Evolutionary conservation across 2,888 invertebrate species (phyloP), one percentile per base, ranked within the genome.

Genomic region (Drosophila subquinaria): DNA sequence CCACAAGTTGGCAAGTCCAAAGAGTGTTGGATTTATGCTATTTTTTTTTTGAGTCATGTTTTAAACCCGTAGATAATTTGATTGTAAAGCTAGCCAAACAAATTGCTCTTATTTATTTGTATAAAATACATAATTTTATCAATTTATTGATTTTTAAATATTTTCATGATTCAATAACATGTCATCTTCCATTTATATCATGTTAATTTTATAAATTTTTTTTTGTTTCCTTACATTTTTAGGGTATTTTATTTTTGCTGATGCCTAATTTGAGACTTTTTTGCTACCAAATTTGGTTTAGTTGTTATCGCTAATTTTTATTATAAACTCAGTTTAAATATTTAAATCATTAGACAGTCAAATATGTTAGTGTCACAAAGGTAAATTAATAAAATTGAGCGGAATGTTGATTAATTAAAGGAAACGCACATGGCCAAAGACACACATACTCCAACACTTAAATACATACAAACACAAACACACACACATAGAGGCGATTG

Each of bases 331-430:
- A 48, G 59, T 36, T 57, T 56, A 79, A 74, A 88, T 79, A 79
- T 88, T 88, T 82, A 85, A 89, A 76, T 71, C 72, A 80, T 85
- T 74, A 65, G 56, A 47, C 62, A 56, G 33, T 36, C 51, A 61
- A 60, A 84, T 84, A 76, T 82, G 66, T 84, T 68, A 88, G 38
- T 84, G 84, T 89, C 84, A 73, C 85, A 50, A 15, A 35, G 52
- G 63, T 59, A 68, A 74, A 89, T 84, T 79, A 89, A 89, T 85
- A 72, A 89, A 85, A 89, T 76, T 82, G 76, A 88, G 82, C 74
- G 68, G 76, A 72, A 82, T 85, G 72, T 74, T 89, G 89, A 89
- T 89, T 89, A 84, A 88, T 84, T 88, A 73, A 85, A 80, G 89
- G 89, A 89, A 88, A 64, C 64, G 73, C 76, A 82, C 82, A 82